Base-by-base conservation (phyloP, 2,888 invertebrate genomes). In the Drosophila subsilvestris region DNA sequence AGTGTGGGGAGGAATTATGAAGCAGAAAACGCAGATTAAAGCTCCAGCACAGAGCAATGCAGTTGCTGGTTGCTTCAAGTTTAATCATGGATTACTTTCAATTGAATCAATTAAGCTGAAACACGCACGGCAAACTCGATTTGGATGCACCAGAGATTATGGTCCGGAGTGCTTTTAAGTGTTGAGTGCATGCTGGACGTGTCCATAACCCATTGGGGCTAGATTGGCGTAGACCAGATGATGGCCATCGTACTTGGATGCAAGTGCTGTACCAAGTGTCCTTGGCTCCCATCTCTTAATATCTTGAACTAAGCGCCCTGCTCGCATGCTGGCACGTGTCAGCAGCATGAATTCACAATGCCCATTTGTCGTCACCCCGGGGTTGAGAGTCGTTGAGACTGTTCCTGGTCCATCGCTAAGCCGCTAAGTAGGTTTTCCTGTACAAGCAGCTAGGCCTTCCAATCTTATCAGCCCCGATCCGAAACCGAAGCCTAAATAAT, bases 281-380 rank as follows among this genome's bases (percentile, higher is more conserved):
- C 63, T 53, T 45, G 2, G 17, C 25, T 25, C 54, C 37, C 22
- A 20, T 44, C 37, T 47, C 10, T 57, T 63, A 60, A 56, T 71
- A 51, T 72, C 44, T 57, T 54, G 56, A 56, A 63, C 56, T 43
- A 72, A 42, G 49, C 43, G 58, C 59, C 45, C 58, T 18, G 22
- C 29, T 58, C 84, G 63, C 81, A 82, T 81, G 82, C 84, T 22
- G 22, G 87, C 77, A 37, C 37, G 37, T 82, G 69, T 79, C 58
- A 86, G 60, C 58, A 69, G 63, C 85, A 85, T 82, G 87, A 86
- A 83, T 83, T 87, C 69, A 74, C 86, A 85, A 85, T 81, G 85
- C 54, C 63, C 72, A 75, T 63, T 82, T 85, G 77, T 82, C 78
- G 77, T 53, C 85, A 78, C 66, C 59, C 44, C 43, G 47, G 47